Evolutionary conservation across 1,140 invertebrate species (phyloP), one percentile per base, ranked within the genome.

Genomic region (Reticulitermes speratus): DNA sequence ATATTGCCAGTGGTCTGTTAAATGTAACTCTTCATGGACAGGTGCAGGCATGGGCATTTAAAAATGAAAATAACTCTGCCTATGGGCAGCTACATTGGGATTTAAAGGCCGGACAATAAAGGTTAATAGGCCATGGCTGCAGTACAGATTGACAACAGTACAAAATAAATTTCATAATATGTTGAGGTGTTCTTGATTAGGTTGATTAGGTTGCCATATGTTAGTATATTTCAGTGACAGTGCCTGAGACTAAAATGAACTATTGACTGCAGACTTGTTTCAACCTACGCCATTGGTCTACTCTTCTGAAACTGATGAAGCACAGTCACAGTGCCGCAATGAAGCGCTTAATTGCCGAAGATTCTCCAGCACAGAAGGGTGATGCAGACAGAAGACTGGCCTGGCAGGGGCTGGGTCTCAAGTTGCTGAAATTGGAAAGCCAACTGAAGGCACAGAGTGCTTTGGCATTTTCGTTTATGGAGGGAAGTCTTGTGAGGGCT

Each of bases 401-500:
- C 83, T 96, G 96, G 96, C 87, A 93, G 45, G 92, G 93, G n/a
- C 88, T 97, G 3, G 90, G 92, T 82, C 90, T 94, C 5, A 95
- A 96, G 90, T 90, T 98, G 21, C 91, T 94, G 21, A 95, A 95
- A 87, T 90, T 98, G 23, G 91, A 94, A 86, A 88, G 91, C 2
- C 96, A 97, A 89, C 90, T 97, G 2, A 94, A 94, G 84, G 93
- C 93, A 75, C 93, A 95, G 87, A 94, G 93, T 88, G 94, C 95
- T 1, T 90, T 99, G 85, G 96, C 97, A 0, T 99, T 99, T 91
- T 94, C 96, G 0, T 99, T 99, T 89, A 95, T 99, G 87, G 97
- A 99, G 91, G 98, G 98, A 32, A 96, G 95, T 87, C 92, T 99
- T 87, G 95, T 99, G 3, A 97, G 96, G 91, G 98, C 98, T 16